Base-by-base conservation (phyloP, 2,888 invertebrate genomes). In the Rutpela maculata region DNA sequence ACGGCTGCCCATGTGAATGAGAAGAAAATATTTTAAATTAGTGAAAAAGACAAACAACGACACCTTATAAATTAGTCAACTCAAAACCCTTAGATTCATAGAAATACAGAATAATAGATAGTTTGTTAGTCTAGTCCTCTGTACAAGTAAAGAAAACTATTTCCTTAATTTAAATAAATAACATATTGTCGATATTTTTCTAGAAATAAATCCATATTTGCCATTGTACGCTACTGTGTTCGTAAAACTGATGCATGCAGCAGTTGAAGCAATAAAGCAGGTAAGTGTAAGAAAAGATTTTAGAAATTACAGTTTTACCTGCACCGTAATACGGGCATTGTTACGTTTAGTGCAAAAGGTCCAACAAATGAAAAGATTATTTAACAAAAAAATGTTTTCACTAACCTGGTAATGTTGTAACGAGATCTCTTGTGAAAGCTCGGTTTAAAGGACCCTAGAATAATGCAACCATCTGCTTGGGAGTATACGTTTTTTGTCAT, bases 331-430 rank as follows among this genome's bases (percentile, higher is more conserved):
- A n/a, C 60, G 17, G 31, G 31, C 17, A 62, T 62, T 62, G 62
- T 62, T 15, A n/a, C 35, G 17, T 11, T 60, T 62, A n/a, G 35
- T 35, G 17, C 62, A 15, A 35, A 17, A 17, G n/a, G 26, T n/a
- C 19, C 50, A 15, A 50, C 22, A 65, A 65, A 43, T 11, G 43
- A 11, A 65, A 18, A 38, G 38, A 63, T 38, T 63, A 63, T n/a
- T 65, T 65, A 43, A 43, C 65, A 65, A 65, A 65, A 63, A 65
- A 65, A 19, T 65, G 9, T 65, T 65, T 35, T 35, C 62, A 62
- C 15, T 11, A 60, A 60, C 26, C 26, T 60, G 26, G 31, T 62
- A 35, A 62, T 35, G 62, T 35, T 35, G 17, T 62, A 62, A 62
- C 35, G 35, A 62, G 62, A 26, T 17, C 35, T 62, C 62, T 17